A percentile compares a stretch with the other conserved stretches of the same genome.
Evolutionary conservation across 1,140 invertebrate genomes (phyloP).

Genomic region (Hormaphis cornu): DNA sequence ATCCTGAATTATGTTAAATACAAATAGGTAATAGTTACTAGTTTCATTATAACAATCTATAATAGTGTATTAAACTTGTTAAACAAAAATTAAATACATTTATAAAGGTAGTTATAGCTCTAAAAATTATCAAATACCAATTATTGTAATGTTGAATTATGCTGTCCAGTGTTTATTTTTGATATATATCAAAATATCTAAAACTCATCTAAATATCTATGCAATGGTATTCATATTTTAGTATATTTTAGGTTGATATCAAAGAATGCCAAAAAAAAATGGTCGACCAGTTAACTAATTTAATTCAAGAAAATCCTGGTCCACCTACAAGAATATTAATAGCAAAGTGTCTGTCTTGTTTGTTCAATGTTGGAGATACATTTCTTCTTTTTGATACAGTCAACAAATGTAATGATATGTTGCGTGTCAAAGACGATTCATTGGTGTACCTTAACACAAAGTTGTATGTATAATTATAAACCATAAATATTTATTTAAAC

Average conservation of each 20-base stretch:
- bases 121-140: too few species aligned
- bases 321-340: conserved; percentile 87
- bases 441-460: conserved; percentile 85
- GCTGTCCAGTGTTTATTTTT: too few species aligned
- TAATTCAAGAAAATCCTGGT: conserved; percentile 80
- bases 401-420: conserved; percentile 94
- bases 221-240: background rate
- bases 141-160: too few species aligned
- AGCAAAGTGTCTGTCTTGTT: conserved; percentile 80
- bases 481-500: conserved; percentile 1
- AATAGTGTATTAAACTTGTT: too few species aligned
- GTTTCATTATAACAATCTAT: too few species aligned
- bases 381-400: conserved; percentile 95
- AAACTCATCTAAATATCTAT: background rate
- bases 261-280: conserved; percentile 93
- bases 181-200: too few species aligned
- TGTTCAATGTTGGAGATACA: conserved; percentile 96
- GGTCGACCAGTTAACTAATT: conserved; percentile 81
- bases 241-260: conserved; percentile 71
- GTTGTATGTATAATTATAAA: conserved; percentile 62
- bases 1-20: too few species aligned
- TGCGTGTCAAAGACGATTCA: conserved; percentile 95
- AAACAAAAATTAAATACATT: too few species aligned
- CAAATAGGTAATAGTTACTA: too few species aligned
- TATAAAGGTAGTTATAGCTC: too few species aligned